A percentile compares a stretch with the other conserved stretches of the same genome.
These are phyloP conservation scores for Odocoileus virginianus DNA, from an alignment of 2,113 vertebrate species.

Conservation along the genomic window DNA sequence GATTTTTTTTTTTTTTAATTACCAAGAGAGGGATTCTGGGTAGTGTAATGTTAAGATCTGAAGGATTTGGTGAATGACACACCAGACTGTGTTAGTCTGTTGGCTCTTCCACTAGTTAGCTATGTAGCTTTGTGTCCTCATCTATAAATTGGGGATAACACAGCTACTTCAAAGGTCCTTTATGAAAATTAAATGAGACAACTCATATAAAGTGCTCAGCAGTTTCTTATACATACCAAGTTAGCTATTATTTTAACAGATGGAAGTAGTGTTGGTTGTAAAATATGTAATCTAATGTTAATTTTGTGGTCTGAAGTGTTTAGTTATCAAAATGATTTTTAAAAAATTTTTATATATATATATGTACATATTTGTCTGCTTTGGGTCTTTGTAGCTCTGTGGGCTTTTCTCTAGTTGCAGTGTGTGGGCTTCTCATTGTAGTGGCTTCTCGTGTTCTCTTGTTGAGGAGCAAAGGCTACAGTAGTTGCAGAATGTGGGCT, in stretches of 20 bases:
- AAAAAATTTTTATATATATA: background rate
- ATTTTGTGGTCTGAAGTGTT: slow-evolving; percentile 62
- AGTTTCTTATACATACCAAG: background rate
- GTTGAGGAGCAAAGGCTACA: background rate
- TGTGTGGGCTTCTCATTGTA: background rate
- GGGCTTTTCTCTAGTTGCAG: background rate
- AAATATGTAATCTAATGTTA: slow-evolving; percentile 34
- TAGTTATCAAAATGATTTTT: slow-evolving; percentile 50
- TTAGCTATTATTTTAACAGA: background rate
- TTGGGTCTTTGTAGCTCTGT: background rate
- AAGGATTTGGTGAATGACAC: background rate
- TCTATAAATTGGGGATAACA: background rate
- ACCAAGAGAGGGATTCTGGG: background rate
- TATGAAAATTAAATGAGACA: background rate
- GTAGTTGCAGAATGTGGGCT: background rate
- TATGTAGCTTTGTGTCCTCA: background rate
- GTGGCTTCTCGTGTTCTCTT: background rate
- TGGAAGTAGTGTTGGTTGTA: background rate
- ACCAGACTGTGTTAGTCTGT: background rate
- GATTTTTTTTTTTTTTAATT: background rate
- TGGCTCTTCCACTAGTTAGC: background rate
- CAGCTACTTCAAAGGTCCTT: background rate
- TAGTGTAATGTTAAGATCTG: background rate
- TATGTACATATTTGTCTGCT: background rate
- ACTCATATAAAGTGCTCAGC: background rate